Evolutionary conservation across 2,888 invertebrate genomes (phyloP), one percentile per base, ranked within the genome.

Genomic region (Neoaliturus tenellus): DNA sequence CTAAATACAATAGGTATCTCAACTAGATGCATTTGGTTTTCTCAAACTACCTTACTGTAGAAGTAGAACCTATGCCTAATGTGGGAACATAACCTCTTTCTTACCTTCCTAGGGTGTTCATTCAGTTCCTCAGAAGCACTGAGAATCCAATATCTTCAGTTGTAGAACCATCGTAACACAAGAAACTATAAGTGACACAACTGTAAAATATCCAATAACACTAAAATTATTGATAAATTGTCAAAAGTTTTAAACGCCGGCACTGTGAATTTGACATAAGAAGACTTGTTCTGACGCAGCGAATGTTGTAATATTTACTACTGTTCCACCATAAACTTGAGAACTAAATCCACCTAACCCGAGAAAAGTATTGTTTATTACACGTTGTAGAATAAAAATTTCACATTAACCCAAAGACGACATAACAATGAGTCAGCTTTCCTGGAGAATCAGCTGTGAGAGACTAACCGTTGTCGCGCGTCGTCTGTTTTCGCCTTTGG

Each of bases 361-460:
- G n/a, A n/a, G n/a, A n/a, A n/a, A n/a, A n/a, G n/a, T n/a, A n/a
- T n/a, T n/a, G n/a, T n/a, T n/a, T n/a, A n/a, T n/a, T n/a, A n/a
- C n/a, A n/a, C 20, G 23, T 51, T 51, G n/a, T 23, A 23, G n/a
- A n/a, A n/a, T n/a, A n/a, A n/a, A n/a, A n/a, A 48, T 14, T 51
- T 51, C 51, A 51, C 51, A 51, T 6, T 51, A 51, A 51, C 1
- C 20, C 5, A 51, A 44, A 20, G 14, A 51, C 51, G 51, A 51
- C 28, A 31, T 28, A 62, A 62, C 62, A 62, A 62, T 62, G 62
- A 62, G 62, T 62, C 62, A 62, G 62, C 62, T 62, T 62, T 62
- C 31, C 62, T 23, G 20, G 31, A 28, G 62, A 20, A 62, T 62
- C 62, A 62, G 62, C 62, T 62, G 62, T 28, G 28, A 5, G 14